A percentile compares a stretch with the other conserved stretches of the same genome.
phyloP scores from a whole-genome alignment of 2,888 invertebrate genomes.

The Acleris laterana region DNA sequence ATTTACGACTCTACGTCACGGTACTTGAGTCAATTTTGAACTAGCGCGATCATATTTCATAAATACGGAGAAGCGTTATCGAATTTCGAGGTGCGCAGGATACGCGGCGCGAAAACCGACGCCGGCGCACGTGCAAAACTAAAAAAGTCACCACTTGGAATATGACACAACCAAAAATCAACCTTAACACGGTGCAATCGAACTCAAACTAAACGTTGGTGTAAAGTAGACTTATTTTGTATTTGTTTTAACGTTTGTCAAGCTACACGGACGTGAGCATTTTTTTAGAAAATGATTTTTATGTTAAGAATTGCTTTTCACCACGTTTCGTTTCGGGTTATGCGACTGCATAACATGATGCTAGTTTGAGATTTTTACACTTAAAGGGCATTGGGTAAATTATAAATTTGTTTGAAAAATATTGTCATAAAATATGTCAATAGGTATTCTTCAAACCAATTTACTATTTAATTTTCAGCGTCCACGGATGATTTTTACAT shows the following conservation, averaged over 20 bases:
- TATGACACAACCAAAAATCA: neutral
- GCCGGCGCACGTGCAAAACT: constrained; percentile 14
- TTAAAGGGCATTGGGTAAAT: too few relatives aligned
- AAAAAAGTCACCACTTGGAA: neutral
- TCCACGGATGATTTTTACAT: too few relatives aligned
- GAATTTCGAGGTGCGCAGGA: constrained; percentile 26
- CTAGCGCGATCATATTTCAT: constrained; percentile 23
- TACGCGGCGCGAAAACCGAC: constrained; percentile 28
- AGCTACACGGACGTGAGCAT: neutral
- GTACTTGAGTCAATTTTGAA: neutral
- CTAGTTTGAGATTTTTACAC: too few relatives aligned
- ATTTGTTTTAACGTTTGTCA: neutral
- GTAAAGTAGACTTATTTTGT: neutral
- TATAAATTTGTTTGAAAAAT: too few relatives aligned
- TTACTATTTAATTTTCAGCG: too few relatives aligned
- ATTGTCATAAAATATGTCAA: too few relatives aligned
- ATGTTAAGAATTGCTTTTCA: neutral
- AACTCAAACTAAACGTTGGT: neutral
- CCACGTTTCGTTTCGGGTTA: too few relatives aligned
- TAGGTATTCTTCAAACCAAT: too few relatives aligned
- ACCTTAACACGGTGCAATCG: neutral
- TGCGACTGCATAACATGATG: too few relatives aligned
- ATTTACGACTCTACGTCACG: neutral
- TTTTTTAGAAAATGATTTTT: neutral
- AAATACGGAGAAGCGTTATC: constrained; percentile 30